Evolutionary conservation across 2,888 invertebrate genomes (phyloP).

Genomic region (Hyalella azteca): DNA sequence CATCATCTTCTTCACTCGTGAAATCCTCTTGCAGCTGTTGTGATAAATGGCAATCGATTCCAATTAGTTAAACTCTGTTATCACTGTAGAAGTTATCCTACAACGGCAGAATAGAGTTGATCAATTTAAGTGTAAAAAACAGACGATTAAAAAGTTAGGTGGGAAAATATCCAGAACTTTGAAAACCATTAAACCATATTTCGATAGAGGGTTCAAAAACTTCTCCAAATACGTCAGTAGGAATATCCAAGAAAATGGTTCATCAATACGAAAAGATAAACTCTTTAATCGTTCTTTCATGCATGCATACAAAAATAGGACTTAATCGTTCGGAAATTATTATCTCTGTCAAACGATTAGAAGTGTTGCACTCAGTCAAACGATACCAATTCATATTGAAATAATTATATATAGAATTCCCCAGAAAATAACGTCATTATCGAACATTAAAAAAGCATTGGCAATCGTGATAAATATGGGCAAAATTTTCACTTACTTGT

Average conservation of each 20-base stretch:
- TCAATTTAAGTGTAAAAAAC: background rate
- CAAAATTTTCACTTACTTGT: too few species aligned
- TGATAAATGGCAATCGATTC: background rate
- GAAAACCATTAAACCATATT: too few species aligned
- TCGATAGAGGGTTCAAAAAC: too few species aligned
- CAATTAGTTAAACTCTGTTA: background rate
- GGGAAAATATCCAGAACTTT: slow-evolving; percentile 17
- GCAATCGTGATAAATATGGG: too few species aligned
- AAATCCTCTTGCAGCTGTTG: slow-evolving; percentile 22
- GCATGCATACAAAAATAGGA: too few species aligned
- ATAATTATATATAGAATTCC: too few species aligned
- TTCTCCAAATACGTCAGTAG: background rate
- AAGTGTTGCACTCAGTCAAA: too few species aligned
- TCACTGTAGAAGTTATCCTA: background rate
- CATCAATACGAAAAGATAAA: background rate
- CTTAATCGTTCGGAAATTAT: background rate
- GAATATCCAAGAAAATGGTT: background rate
- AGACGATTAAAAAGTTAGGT: background rate
- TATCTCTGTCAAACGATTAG: too few species aligned
- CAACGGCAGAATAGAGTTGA: background rate
- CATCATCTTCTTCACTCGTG: slow-evolving; percentile 15
- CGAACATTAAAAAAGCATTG: too few species aligned
- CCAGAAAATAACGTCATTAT: too few species aligned
- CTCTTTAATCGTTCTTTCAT: background rate
- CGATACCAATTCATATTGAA: too few species aligned